Conservation (phyloP, 2,797 vertebrate species). For the Hemibagrus guttatus region DNA sequence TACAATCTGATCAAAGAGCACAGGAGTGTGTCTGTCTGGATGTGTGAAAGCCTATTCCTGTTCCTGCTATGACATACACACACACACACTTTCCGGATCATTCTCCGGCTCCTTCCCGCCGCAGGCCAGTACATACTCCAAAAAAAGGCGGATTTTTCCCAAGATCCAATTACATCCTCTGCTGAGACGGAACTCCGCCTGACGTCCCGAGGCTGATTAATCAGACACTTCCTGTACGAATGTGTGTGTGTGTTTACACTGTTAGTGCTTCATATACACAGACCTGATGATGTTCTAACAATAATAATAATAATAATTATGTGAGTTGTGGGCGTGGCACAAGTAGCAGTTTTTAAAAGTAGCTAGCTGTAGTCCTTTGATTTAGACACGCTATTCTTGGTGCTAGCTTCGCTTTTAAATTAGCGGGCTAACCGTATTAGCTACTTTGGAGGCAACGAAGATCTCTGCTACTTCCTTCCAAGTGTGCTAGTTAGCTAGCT, state of each 20-base stretch:
- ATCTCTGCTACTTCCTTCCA: background rate
- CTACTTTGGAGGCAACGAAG: background rate
- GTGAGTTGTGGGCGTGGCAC: background rate
- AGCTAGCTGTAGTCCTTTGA: background rate
- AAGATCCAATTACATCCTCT: conserved; percentile 52
- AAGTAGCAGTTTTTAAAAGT: no score
- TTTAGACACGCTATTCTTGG: background rate
- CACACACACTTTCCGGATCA: conserved; percentile 28
- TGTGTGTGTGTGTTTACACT: background rate
- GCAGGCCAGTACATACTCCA: conserved; percentile 34
- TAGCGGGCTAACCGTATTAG: background rate
- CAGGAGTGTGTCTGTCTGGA: conserved; percentile 30
- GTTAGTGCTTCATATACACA: background rate
- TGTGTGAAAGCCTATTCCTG: conserved; percentile 34
- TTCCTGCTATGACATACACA: conserved; percentile 17
- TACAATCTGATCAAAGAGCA: conserved; percentile 56
- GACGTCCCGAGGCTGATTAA: background rate
- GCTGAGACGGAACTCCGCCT: conserved; percentile 30
- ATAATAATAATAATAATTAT: background rate
- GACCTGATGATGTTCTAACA: background rate
- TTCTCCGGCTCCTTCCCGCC: conserved; percentile 40
- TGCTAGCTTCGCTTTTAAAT: background rate
- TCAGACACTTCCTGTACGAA: background rate
- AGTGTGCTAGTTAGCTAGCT: no score
- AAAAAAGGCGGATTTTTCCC: conserved; percentile 31